phyloP scores from a whole-genome alignment of 1,140 invertebrate genomes.

The Bombyx mandarina region DNA sequence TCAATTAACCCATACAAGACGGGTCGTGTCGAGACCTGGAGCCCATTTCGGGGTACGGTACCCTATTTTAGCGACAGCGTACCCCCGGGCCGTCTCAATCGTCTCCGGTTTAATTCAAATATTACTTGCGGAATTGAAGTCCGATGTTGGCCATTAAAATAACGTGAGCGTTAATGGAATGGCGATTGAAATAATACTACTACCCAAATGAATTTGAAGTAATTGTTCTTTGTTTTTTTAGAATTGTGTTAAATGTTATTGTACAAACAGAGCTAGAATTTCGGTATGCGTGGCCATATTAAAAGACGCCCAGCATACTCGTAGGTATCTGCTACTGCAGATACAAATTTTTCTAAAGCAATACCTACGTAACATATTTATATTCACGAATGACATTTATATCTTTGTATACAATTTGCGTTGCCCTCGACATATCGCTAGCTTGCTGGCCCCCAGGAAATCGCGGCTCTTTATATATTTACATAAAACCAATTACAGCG shows the following conservation, averaged over 20 bases:
- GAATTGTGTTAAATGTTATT: too few relatives aligned
- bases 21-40: conserved; percentile 38
- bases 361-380: too few relatives aligned
- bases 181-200: too few relatives aligned
- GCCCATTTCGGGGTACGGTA: conserved; percentile 45
- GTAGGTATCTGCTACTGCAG: background rate
- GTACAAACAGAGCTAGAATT: too few relatives aligned
- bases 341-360: too few relatives aligned
- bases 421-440: background rate
- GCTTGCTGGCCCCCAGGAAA: conserved; percentile 9
- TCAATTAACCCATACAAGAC: conserved; percentile 55
- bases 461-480: conserved; percentile 34
- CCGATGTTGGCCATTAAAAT: conserved; percentile 19
- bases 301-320: too few relatives aligned
- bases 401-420: background rate
- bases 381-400: too few relatives aligned
- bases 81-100: conserved; percentile 34
- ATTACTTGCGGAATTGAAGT: conserved; percentile 57
- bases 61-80: conserved; percentile 49
- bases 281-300: too few relatives aligned
- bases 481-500: conserved; percentile 50
- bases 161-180: too few relatives aligned
- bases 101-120: conserved; percentile 57
- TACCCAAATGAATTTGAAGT: too few relatives aligned
- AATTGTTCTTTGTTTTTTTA: too few relatives aligned